Base-by-base conservation (phyloP, 2,113 vertebrate genomes). In the Eleginops maclovinus region DNA sequence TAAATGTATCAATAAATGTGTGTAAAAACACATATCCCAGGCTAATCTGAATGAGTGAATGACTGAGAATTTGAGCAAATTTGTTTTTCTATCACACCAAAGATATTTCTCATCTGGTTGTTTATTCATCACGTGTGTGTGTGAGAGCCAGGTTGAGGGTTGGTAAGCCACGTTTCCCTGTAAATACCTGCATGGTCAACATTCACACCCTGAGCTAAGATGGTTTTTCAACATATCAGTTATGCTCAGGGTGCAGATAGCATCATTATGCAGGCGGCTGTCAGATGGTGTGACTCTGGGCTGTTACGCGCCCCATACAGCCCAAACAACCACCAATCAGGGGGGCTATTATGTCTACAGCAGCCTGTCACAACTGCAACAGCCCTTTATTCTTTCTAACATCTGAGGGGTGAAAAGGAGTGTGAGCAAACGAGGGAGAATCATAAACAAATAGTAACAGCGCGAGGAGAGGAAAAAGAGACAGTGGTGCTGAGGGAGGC, bases 261-360 rank as follows among this genome's bases (percentile, higher is more conserved):
- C 69, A 93, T 91, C 87, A 90, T 81, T 22, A 93, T 90, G 91
- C 89, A 78, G 93, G 92, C 54, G 69, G 86, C 69, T 54, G 66
- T 86, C 80, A 80, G 86, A 85, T 83, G 87, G 76, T 64, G 53
- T 60, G 76, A 85, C 64, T 55, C 71, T 55, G 47, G 68, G 80
- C 80, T 78, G 77, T 65, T 77, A 72, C 15, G 47, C 28, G 59
- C 63, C 73, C 60, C 83, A 69, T 71, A 77, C 82, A 88, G 65
- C 73, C 78, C 83, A 89, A 92, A 93, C 88, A 93, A 87, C 79
- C 75, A 59, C 74, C 81, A 71, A 85, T 74, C 72, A 24, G 59
- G 43, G 46, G 72, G 77, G 59, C 71, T 89, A 82, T 90, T 92
- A 79, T 91, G 84, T 92, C 85, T 87, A 84, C 54, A 77, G 72